Base-by-base conservation (phyloP, 2,797 vertebrate genomes). In the Staurois parvus region DNA sequence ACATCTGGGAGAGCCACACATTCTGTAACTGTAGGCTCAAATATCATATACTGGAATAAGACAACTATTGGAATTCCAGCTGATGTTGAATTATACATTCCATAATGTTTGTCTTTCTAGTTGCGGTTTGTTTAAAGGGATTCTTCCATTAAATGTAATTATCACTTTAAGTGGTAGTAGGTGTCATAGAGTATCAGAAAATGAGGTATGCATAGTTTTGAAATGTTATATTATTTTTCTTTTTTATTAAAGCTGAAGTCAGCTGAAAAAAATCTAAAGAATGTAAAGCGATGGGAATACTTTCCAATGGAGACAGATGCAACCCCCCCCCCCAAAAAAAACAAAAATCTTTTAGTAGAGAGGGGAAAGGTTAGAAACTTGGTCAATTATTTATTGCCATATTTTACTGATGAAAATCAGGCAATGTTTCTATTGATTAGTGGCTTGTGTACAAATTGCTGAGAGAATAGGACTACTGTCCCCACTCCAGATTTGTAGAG, bases 1-100 rank as follows among this genome's bases (percentile, higher is more conserved):
- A 87, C 84, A 85, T 81, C 77, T 85, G 84, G 84, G 77, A 85
- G 67, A 76, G 78, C 45, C 76, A 85, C 59, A 66, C 17, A 32
- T 75, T 79, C 28, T 69, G 77, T 56, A 59, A 59, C 77, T 76
- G 17, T 12, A 42, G 59, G 62, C 72, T 80, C 72, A 56, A 68
- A 85, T 80, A 85, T 75, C 84, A 75, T 24, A 69, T 40, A 2
- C 42, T 56, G 59, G 79, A 64, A 62, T 30, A 21, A 42, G 68
- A 34, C 69, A 81, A 13, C 69, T 34, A 64, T 72, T n/a, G 19
- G 26, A 29, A 13, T 72, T 81, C 79, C 79, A 81, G 79, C 69
- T 73, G 69, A 40, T 73, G 3, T 64, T 72, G 52, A 72, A 32
- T 34, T 80, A 32, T 10, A 37, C 34, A 28, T 56, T 81, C 42